Percentiles rank a stretch among this genome's conserved stretches.
Conservation (phyloP, 2,888 invertebrate genomes). For the Cyclophora punctaria region DNA sequence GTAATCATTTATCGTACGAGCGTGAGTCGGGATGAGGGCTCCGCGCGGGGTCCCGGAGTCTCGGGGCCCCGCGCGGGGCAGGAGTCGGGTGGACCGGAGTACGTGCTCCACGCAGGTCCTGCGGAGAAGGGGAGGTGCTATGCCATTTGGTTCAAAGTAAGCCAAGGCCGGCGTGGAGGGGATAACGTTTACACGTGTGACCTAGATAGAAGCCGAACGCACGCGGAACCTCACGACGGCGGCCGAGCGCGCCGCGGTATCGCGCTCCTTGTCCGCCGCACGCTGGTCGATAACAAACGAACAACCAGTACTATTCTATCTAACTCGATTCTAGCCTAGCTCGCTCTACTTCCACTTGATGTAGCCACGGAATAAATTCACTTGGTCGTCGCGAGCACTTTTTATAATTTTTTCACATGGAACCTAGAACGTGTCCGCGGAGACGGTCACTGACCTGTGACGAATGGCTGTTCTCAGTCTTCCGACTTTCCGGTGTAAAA, state of each 20-base stretch:
- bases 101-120: slow-evolving; percentile 21
- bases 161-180: slow-evolving; percentile 72
- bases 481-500: slow-evolving; percentile 1
- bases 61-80: slow-evolving; percentile 2
- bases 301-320: slow-evolving; percentile 4
- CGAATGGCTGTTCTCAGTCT: slow-evolving; percentile 11
- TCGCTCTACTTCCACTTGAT: slow-evolving; percentile 16
- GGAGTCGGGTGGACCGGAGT: slow-evolving; percentile 1
- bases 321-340: slow-evolving; percentile 16
- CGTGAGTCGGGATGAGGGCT: too few species aligned
- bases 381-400: slow-evolving; percentile 17
- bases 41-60: slow-evolving; percentile 5
- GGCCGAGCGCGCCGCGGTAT: slow-evolving; percentile 28
- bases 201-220: slow-evolving; percentile 61
- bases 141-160: slow-evolving; percentile 64
- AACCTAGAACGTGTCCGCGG: slow-evolving; percentile 38
- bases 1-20: not conserved
- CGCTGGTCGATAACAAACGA: slow-evolving; percentile 47
- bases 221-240: slow-evolving; percentile 50
- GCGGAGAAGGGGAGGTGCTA: slow-evolving; percentile 58
- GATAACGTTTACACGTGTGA: slow-evolving; percentile 74
- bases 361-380: slow-evolving; percentile 15
- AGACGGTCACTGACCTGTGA: slow-evolving; percentile 46
- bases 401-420: slow-evolving; percentile 31
- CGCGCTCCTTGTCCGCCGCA: slow-evolving; percentile 17